Evolutionary conservation across 2,797 vertebrate genomes (phyloP).

Genomic region (Coluber constrictor): DNA sequence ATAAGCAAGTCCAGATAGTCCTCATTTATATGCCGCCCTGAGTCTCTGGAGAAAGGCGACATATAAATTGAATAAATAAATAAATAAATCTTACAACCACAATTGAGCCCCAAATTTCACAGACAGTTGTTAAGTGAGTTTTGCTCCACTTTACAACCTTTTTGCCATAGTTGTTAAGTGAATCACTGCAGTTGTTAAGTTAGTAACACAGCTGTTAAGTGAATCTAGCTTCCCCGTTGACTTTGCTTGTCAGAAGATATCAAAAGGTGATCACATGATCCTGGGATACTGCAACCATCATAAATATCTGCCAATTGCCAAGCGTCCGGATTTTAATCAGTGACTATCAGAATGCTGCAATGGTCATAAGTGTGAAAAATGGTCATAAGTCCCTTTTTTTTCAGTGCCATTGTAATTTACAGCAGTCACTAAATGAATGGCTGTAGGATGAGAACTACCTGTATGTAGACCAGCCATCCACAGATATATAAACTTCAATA

Average conservation of each 20-base stretch:
- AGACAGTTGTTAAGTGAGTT: background rate
- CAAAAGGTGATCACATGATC: background rate
- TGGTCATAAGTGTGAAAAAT: background rate
- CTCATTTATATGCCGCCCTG: background rate
- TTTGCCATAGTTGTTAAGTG: background rate
- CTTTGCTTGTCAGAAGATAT: background rate
- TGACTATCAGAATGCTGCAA: background rate
- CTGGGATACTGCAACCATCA: background rate
- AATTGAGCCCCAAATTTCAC: background rate
- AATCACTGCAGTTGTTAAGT: background rate
- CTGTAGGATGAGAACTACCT: background rate
- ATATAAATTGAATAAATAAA: too few relatives aligned
- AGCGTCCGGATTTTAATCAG: background rate
- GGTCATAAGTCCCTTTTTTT: background rate
- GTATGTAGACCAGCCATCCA: background rate
- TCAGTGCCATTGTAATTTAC: background rate
- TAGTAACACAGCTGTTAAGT: background rate
- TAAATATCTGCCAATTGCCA: background rate
- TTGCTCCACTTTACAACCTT: background rate
- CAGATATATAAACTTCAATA: background rate
- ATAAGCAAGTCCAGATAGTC: background rate
- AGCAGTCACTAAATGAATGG: background rate
- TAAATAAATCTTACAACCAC: background rate
- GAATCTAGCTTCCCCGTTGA: background rate
- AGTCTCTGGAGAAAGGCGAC: too few relatives aligned